Conservation (phyloP, 2,888 invertebrate species). For the Creontiades dilutus region DNA sequence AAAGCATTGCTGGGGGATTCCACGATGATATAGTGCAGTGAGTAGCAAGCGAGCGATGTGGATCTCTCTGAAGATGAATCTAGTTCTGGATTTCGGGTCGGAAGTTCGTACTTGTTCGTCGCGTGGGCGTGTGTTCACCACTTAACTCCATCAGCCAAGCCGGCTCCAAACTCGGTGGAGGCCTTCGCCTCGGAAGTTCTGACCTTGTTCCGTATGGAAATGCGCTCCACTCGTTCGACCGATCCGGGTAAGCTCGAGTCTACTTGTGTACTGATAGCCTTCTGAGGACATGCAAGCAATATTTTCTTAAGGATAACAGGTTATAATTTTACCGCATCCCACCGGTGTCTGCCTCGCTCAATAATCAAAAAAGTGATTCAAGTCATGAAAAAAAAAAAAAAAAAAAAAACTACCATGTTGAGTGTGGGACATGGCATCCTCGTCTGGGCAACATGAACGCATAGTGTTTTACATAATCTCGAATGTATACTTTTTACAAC, state of each 20-base stretch:
- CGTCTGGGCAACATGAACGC: too few relatives aligned
- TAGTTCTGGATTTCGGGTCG: neutral
- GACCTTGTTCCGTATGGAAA: constrained; percentile 33
- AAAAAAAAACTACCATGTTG: too few relatives aligned
- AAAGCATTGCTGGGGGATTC: too few relatives aligned
- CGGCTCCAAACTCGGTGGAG: constrained; percentile 46
- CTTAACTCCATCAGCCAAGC: constrained; percentile 20
- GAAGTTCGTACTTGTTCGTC: neutral
- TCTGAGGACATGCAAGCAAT: neutral
- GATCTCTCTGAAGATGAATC: too few relatives aligned
- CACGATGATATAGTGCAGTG: too few relatives aligned
- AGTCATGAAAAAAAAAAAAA: too few relatives aligned
- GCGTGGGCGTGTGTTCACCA: constrained; percentile 44
- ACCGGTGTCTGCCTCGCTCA: too few relatives aligned
- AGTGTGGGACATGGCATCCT: too few relatives aligned
- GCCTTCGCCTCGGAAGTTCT: neutral
- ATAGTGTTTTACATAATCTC: too few relatives aligned
- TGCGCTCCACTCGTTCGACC: neutral
- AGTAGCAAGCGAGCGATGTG: too few relatives aligned
- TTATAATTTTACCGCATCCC: neutral
- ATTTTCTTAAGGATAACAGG: neutral
- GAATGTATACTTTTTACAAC: too few relatives aligned
- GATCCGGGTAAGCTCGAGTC: neutral
- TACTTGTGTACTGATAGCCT: neutral
- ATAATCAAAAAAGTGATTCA: too few relatives aligned